A percentile compares a stretch with the other conserved stretches of the same genome.
phyloP scores from a whole-genome alignment of 2,113 vertebrate genomes.

The Euleptes europaea region DNA sequence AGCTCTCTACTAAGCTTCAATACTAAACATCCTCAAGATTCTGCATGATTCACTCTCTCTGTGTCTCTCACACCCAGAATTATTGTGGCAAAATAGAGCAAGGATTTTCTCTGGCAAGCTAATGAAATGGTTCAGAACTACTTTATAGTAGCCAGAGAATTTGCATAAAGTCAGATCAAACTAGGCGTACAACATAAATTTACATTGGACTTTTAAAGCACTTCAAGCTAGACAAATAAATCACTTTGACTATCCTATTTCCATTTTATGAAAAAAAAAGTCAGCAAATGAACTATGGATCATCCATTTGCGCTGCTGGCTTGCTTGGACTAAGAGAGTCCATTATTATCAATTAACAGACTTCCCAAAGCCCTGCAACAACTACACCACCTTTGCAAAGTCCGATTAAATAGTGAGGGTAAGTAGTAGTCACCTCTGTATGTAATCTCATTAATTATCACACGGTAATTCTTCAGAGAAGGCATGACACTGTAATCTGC shows the following conservation, averaged over 20 bases:
- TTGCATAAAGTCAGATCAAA: conserved; percentile 15
- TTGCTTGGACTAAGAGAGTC: conserved; percentile 20
- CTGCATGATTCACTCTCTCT: not conserved
- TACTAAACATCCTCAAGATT: not conserved
- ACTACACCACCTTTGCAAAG: not conserved
- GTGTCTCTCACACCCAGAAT: not conserved
- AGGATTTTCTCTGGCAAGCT: not conserved
- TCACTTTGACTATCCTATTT: not conserved
- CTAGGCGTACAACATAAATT: not conserved
- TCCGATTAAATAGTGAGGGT: conserved; percentile 35
- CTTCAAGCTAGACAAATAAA: conserved; percentile 1
- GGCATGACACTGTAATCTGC: conserved; percentile 19
- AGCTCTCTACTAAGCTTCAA: not conserved
- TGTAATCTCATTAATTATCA: conserved; percentile 38
- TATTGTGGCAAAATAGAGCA: not conserved
- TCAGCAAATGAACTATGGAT: conserved; percentile 25
- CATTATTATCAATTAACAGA: conserved; percentile 39
- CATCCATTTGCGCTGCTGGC: conserved; percentile 13
- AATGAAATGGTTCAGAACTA: not conserved
- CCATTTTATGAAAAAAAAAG: not conserved
- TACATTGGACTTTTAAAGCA: conserved; percentile 6
- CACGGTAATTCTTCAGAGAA: conserved; percentile 6
- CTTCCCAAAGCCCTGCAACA: conserved; percentile 20
- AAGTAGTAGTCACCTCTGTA: conserved; percentile 7
- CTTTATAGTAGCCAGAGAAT: not conserved